phyloP scores from a whole-genome alignment of 2,113 vertebrate genomes.

The Castor canadensis region DNA sequence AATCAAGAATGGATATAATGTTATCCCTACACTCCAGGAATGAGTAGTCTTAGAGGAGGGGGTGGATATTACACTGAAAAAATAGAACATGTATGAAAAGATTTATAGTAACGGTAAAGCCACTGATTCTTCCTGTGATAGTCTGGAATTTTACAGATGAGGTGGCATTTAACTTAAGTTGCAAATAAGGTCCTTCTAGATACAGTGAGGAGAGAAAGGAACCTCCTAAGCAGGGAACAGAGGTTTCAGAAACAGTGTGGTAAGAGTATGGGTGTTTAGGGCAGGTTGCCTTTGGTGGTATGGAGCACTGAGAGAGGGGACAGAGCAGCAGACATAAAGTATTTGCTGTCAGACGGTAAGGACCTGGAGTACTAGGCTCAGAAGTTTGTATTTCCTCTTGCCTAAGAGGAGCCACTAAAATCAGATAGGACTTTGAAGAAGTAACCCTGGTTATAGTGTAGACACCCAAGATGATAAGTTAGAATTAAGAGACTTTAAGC shows the following conservation, averaged over 20 bases:
- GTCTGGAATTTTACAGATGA: neutral
- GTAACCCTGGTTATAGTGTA: neutral
- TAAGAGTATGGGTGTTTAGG: neutral
- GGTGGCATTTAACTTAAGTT: conserved; percentile 4
- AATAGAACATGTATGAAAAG: neutral
- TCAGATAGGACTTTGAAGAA: neutral
- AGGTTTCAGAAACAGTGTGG: neutral
- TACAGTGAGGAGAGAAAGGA: neutral
- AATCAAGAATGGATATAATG: neutral
- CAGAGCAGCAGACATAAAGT: neutral
- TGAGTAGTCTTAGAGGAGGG: neutral
- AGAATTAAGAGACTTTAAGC: neutral
- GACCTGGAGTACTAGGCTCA: neutral
- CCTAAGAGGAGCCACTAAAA: neutral
- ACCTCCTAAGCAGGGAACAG: neutral
- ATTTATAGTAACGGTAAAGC: conserved; percentile 13
- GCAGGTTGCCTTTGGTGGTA: neutral
- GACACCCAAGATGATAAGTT: no score
- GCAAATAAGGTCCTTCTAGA: conserved; percentile 10
- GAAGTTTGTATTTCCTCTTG: neutral
- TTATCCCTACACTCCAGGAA: neutral
- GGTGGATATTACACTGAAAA: conserved; percentile 26
- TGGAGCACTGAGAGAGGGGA: neutral
- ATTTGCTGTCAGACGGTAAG: neutral
- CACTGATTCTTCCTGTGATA: neutral